Conservation (phyloP, 2,888 invertebrate species). For the Heteromurus nitidus region DNA sequence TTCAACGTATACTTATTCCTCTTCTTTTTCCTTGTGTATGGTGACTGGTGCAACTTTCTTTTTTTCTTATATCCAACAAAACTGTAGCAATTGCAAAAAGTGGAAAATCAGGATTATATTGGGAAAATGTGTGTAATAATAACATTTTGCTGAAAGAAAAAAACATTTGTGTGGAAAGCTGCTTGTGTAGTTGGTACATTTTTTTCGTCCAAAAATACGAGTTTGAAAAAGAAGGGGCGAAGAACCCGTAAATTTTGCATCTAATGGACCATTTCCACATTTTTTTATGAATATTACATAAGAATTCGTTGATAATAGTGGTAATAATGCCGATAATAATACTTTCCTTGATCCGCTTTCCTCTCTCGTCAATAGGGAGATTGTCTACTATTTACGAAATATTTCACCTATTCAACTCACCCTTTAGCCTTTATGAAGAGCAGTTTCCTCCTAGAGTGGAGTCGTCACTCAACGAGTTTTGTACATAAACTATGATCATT, state of each 20-base stretch:
- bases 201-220: not conserved
- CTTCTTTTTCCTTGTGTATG: not conserved
- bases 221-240: not conserved
- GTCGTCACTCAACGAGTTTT: too few relatives aligned
- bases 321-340: not conserved
- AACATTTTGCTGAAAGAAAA: slow-evolving; percentile 25
- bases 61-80: too few relatives aligned
- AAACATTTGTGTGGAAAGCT: not conserved
- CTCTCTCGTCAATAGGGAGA: not conserved
- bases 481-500: too few relatives aligned
- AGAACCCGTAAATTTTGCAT: slow-evolving; percentile 12
- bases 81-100: not conserved
- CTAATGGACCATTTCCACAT: slow-evolving; percentile 44
- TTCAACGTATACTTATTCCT: not conserved
- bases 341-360: slow-evolving; percentile 8
- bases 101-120: slow-evolving; percentile 17
- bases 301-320: slow-evolving; percentile 3
- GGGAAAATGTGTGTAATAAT: slow-evolving; percentile 24
- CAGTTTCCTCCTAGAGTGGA: too few relatives aligned
- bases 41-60: not conserved
- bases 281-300: slow-evolving; percentile 25
- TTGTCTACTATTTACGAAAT: not conserved
- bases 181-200: not conserved
- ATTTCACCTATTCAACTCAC: too few relatives aligned
- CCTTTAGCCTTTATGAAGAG: too few relatives aligned